Conservation (phyloP, 1,140 invertebrate genomes). For the Camponotus pennsylvanicus region DNA sequence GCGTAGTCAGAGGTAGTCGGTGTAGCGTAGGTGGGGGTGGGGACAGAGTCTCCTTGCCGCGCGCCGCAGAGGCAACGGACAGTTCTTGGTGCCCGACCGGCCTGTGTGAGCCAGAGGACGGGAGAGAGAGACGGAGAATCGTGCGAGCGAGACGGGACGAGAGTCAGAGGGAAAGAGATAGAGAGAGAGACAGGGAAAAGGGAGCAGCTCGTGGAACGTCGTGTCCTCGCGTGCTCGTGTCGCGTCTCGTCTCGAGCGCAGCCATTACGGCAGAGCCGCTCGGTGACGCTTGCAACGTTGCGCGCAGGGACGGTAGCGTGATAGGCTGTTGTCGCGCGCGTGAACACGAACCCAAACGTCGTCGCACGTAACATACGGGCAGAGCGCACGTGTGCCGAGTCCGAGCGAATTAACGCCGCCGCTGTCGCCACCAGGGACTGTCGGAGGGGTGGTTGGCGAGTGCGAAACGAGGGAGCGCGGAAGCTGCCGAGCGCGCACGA, state of each 20-base stretch:
- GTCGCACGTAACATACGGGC: constrained; percentile 15
- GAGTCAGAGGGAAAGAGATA: neutral
- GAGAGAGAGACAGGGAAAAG: constrained; percentile 67
- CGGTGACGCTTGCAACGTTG: constrained; percentile 66
- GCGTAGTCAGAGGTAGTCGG: constrained; percentile 50
- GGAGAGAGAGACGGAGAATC: constrained; percentile 11
- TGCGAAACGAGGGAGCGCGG: constrained; percentile 38
- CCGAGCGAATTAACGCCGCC: constrained; percentile 16
- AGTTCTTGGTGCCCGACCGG: constrained; percentile 73
- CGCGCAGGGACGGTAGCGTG: constrained; percentile 16
- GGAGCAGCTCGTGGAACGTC: constrained; percentile 66
- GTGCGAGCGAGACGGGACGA: constrained; percentile 26
- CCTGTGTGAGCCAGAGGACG: constrained; percentile 53
- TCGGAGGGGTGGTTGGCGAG: constrained; percentile 45
- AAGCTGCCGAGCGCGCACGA: constrained; percentile 37
- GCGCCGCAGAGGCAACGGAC: constrained; percentile 63
- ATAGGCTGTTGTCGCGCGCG: constrained; percentile 23
- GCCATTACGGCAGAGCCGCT: constrained; percentile 73
- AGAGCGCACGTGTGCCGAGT: constrained; percentile 54
- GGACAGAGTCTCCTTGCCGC: constrained; percentile 74
- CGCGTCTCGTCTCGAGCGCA: constrained; percentile 71
- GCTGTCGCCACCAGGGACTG: neutral
- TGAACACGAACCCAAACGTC: neutral
- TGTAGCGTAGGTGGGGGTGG: constrained; percentile 62
- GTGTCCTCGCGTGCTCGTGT: constrained; percentile 75